Evolutionary conservation across 2,797 vertebrate species (phyloP).

Genomic region (Scyliorhinus canicula): DNA sequence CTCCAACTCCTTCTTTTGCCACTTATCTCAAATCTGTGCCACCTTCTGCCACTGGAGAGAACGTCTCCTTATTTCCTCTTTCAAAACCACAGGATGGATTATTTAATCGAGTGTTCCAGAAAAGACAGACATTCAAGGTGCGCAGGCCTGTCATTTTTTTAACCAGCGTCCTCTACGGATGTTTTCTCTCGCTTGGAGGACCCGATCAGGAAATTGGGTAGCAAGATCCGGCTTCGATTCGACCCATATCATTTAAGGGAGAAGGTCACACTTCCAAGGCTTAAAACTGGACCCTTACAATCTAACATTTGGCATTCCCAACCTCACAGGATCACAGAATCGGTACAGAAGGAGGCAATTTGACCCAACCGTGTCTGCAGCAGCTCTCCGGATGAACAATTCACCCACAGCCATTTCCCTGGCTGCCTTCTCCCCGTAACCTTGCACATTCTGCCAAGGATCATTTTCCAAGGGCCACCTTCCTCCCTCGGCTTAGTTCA

Average conservation of each 20-base stretch:
- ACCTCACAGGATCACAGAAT: too few relatives aligned
- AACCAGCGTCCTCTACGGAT: not conserved
- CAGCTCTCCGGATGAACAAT: too few relatives aligned
- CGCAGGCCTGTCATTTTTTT: not conserved
- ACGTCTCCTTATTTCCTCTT: not conserved
- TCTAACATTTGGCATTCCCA: not conserved
- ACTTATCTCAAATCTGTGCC: too few relatives aligned
- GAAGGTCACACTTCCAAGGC: not conserved
- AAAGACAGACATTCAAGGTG: not conserved
- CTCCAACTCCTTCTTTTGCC: not conserved
- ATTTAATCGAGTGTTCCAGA: not conserved
- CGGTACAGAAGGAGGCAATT: too few relatives aligned
- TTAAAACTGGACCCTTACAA: not conserved
- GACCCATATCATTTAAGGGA: not conserved
- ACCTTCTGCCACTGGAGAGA: not conserved
- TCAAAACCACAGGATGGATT: not conserved
- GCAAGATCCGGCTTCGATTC: not conserved
- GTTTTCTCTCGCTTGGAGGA: not conserved
- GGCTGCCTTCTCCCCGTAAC: too few relatives aligned
- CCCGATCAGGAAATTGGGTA: not conserved
- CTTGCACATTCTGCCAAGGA: not conserved
- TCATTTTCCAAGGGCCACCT: not conserved
- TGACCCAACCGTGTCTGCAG: too few relatives aligned
- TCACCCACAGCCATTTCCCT: too few relatives aligned
- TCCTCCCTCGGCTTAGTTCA: not conserved